A percentile compares a stretch with the other conserved stretches of the same genome.
Evolutionary conservation across 2,113 vertebrate genomes (phyloP).

Genomic region (Gobiocypris rarus): DNA sequence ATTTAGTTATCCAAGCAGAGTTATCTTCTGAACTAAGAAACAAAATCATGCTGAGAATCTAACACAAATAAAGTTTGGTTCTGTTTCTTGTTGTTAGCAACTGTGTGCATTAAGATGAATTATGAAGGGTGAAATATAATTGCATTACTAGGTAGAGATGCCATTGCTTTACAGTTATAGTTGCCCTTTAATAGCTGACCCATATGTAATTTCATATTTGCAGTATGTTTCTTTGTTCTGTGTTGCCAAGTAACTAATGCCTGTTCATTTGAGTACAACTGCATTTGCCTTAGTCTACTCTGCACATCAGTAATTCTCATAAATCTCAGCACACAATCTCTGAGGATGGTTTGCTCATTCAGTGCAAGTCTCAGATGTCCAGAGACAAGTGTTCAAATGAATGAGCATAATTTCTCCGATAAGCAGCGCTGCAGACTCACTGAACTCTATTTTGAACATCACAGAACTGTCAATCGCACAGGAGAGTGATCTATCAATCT

Average conservation of each 20-base stretch:
- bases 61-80: background rate
- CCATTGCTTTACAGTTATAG: background rate
- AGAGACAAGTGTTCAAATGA: slow-evolving; percentile 24
- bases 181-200: slow-evolving; percentile 10
- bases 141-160: background rate
- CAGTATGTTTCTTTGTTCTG: background rate
- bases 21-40: background rate
- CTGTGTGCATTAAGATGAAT: background rate
- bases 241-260: slow-evolving; percentile 20
- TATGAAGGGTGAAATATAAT: background rate
- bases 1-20: background rate
- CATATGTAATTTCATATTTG: slow-evolving; percentile 2
- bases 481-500: too few relatives aligned
- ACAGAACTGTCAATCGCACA: too few relatives aligned
- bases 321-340: slow-evolving; percentile 12
- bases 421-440: background rate
- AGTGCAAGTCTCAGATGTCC: slow-evolving; percentile 1
- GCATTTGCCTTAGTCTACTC: background rate
- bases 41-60: background rate
- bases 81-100: background rate
- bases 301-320: background rate
- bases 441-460: background rate
- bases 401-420: slow-evolving; percentile 18
- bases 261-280: background rate
- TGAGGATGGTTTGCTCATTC: background rate